Evolutionary conservation across 2,888 invertebrate species (phyloP).

Genomic region (Anoplius nigerrimus): DNA sequence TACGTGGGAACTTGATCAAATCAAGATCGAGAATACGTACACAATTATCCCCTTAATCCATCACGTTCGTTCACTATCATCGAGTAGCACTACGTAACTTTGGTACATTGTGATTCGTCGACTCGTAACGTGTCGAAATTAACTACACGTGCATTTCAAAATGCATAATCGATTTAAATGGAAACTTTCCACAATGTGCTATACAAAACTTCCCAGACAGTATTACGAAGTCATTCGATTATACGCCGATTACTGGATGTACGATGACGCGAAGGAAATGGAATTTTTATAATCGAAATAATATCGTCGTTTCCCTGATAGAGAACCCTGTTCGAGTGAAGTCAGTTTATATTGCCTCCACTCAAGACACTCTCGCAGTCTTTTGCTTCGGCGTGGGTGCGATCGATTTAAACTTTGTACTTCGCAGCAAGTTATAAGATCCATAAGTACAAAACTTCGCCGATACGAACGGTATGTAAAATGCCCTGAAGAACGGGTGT

Average conservation of each 20-base stretch:
- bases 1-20: no score
- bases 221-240: not conserved
- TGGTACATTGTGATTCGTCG: no score
- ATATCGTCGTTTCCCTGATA: constrained; percentile 29
- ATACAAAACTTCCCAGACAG: not conserved
- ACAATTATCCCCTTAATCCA: no score
- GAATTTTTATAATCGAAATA: constrained; percentile 3
- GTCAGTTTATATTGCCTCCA: constrained; percentile 8
- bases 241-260: not conserved
- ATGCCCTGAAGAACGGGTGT: constrained; percentile 86
- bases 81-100: no score
- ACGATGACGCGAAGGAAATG: constrained; percentile 2
- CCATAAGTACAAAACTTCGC: constrained; percentile 82
- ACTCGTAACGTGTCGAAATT: no score
- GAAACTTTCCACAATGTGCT: not conserved
- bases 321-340: constrained; percentile 41
- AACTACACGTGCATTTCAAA: no score
- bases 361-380: constrained; percentile 36
- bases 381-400: constrained; percentile 46
- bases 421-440: constrained; percentile 83
- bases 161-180: no score
- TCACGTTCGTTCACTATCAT: no score
- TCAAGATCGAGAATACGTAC: no score
- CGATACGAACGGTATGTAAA: constrained; percentile 89
- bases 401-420: constrained; percentile 70